Evolutionary conservation across 1,140 invertebrate genomes (phyloP), one percentile per base, ranked within the genome.

Genomic region (Danaus melanippus): DNA sequence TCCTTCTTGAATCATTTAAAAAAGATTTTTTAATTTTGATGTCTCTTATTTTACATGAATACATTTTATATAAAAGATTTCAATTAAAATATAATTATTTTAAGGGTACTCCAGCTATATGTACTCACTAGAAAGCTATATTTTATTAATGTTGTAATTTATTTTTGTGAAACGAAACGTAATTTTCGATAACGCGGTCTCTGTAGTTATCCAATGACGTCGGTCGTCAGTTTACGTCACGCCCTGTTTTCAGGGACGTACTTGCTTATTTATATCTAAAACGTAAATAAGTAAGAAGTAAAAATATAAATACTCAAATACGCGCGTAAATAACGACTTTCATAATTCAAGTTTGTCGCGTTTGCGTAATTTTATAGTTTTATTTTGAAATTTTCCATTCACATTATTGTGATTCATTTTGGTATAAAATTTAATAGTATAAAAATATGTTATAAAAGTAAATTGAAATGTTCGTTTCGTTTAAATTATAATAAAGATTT

Each of bases 241-340:
- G 71, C 79, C 79, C 70, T 61, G 62, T 71, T 77, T 80, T 83
- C 80, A 84, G 79, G 78, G 79, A 70, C 80, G 78, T 73, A 81
- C 66, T 84, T 69, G 63, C 69, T 72, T 79, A 79, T 79, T 77
- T 81, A 79, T 74, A 63, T 66, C 60, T 58, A 55, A 56, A 66
- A 70, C 68, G 66, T 74, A 75, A 73, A 76, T 71, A 76, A 74
- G 68, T 69, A 56, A 48, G 52, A 66, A 66, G 67, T 66, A 59
- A 73, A 58, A 59, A 64, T 58, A 60, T 71, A 66, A 70, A 59
- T 65, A 61, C 69, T 71, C 62, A 67, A 67, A 69, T 71, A 66
- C 54, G 58, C 60, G 65, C 53, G 61, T 53, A 12, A 50, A 58
- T 69, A 54, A 72, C 60, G 50, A 47, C 42, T 42, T 59, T 63